Percentiles rank a stretch among this genome's conserved stretches.
Conservation (phyloP, 2,113 vertebrate genomes). For the Brachypteracias leptosomus region DNA sequence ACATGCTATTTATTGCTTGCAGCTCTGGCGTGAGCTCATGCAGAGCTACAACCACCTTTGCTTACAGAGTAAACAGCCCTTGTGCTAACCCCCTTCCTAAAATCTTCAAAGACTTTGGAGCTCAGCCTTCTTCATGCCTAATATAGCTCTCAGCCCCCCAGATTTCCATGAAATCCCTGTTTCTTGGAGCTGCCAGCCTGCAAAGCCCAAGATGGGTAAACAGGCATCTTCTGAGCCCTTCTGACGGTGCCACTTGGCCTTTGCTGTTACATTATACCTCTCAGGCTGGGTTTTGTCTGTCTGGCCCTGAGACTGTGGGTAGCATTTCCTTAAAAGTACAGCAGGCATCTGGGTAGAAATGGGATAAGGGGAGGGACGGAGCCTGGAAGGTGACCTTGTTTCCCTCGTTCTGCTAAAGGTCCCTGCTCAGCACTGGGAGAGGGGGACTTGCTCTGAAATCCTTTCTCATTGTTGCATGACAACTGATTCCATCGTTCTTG, state of each 20-base stretch:
- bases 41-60: not conserved
- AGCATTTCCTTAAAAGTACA: conserved; percentile 62
- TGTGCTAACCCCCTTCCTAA: not conserved
- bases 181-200: not conserved
- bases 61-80: not conserved
- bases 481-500: not conserved
- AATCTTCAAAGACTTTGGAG: not conserved
- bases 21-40: not conserved
- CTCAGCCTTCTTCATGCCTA: not conserved
- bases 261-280: not conserved
- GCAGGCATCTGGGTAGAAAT: not conserved
- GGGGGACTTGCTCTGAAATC: not conserved
- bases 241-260: not conserved
- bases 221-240: not conserved
- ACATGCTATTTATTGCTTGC: not conserved
- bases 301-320: not conserved
- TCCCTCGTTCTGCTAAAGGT: not conserved
- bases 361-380: not conserved
- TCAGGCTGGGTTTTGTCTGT: conserved; percentile 24
- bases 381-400: conserved; percentile 23
- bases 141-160: not conserved
- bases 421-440: not conserved
- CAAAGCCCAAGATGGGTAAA: conserved; percentile 6
- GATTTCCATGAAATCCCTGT: not conserved
- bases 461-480: not conserved